Percentiles rank a stretch among this genome's conserved stretches.
phyloP scores from a whole-genome alignment of 2,797 vertebrate species.

The Argya squamiceps region DNA sequence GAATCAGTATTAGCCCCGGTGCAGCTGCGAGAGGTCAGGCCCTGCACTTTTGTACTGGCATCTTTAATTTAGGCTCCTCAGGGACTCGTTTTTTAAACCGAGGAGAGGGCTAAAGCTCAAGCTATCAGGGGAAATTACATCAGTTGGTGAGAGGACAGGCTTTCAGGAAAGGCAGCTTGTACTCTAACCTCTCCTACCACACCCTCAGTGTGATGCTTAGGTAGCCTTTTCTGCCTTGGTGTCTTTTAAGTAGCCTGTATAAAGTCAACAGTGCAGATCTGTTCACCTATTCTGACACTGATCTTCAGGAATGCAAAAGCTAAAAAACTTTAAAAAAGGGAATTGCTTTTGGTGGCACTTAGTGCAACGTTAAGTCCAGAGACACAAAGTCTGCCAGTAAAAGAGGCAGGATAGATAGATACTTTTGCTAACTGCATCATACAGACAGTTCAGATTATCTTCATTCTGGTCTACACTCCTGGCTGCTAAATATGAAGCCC shows the following conservation, averaged over 20 bases:
- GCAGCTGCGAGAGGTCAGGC: conserved; percentile 48
- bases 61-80: conserved; percentile 44
- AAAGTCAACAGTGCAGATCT: neutral
- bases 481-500: neutral
- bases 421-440: neutral
- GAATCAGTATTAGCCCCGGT: neutral
- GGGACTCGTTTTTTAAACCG: conserved; percentile 20
- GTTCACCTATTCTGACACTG: neutral
- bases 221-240: neutral
- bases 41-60: neutral
- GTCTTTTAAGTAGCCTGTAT: neutral
- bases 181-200: neutral
- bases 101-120: neutral
- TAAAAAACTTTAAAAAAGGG: neutral
- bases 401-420: neutral
- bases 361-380: neutral
- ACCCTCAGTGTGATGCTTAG: neutral
- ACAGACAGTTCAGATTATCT: neutral
- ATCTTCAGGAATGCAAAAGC: neutral
- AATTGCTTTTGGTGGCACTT: neutral
- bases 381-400: neutral
- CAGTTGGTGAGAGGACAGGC: neutral
- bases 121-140: neutral
- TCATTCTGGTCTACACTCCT: neutral
- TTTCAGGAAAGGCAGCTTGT: neutral